Percentiles rank a stretch among this genome's conserved stretches.
Evolutionary conservation across 2,113 vertebrate genomes (phyloP).

Genomic region (Lycaon pictus): DNA sequence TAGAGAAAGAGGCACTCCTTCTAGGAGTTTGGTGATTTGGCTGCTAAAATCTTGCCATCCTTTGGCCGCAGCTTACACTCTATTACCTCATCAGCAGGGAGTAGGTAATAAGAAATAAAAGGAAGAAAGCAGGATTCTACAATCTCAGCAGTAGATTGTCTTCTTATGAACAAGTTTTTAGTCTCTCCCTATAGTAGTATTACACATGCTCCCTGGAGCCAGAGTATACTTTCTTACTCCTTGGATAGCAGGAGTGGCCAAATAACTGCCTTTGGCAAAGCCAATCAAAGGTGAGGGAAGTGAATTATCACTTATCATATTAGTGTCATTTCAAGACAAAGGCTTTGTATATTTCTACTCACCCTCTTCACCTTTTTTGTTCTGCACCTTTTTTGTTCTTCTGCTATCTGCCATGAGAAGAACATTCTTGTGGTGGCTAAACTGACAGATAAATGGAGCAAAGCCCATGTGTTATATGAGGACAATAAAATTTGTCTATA

Average conservation of each 20-base stretch:
- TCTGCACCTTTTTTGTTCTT: not conserved
- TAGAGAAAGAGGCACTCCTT: not conserved
- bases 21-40: not conserved
- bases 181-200: rapidly evolving
- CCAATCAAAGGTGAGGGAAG: not conserved
- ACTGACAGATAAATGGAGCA: not conserved
- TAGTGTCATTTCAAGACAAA: not conserved
- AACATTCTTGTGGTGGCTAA: not conserved
- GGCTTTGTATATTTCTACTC: not conserved
- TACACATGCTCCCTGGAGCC: not conserved
- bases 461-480: not conserved
- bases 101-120: not conserved
- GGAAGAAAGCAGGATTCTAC: not conserved
- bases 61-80: not conserved
- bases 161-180: not conserved
- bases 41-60: not conserved
- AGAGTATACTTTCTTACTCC: rapidly evolving
- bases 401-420: not conserved
- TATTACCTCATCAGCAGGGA: not conserved
- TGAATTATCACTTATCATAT: not conserved
- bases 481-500: not conserved
- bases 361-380: not conserved
- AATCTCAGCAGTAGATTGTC: not conserved
- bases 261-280: not conserved
- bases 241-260: not conserved